Conservation (phyloP, 2,797 vertebrate species). For the Lacerta agilis region DNA sequence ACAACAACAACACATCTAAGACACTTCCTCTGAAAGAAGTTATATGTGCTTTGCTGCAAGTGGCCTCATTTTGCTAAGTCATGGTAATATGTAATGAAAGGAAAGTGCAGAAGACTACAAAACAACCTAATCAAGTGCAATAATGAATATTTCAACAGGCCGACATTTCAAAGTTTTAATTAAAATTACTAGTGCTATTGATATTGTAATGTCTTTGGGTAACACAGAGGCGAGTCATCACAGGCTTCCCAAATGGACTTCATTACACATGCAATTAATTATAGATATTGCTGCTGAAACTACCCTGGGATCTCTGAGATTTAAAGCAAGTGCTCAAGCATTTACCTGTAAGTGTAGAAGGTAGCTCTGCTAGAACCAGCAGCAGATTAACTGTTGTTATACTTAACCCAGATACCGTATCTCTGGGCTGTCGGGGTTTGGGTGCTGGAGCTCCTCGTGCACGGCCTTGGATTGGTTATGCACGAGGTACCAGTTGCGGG, state of each 20-base stretch:
- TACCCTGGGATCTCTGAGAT: slow-evolving; percentile 59
- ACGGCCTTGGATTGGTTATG: too few relatives aligned
- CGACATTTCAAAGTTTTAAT: slow-evolving; percentile 78
- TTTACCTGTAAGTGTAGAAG: slow-evolving; percentile 55
- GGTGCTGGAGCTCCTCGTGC: too few relatives aligned
- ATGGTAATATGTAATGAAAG: slow-evolving; percentile 71
- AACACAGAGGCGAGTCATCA: slow-evolving; percentile 75
- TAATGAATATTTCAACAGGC: slow-evolving; percentile 79
- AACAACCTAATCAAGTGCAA: slow-evolving; percentile 76
- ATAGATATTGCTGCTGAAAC: slow-evolving; percentile 66
- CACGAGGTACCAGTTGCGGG: too few relatives aligned
- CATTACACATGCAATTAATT: slow-evolving; percentile 78
- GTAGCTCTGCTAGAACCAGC: slow-evolving; percentile 34
- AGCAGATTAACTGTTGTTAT: slow-evolving; percentile 53
- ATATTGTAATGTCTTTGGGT: slow-evolving; percentile 76
- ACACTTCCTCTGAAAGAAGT: slow-evolving; percentile 29
- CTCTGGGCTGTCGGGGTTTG: too few relatives aligned
- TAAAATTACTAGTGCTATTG: slow-evolving; percentile 77
- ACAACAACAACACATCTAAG: slow-evolving; percentile 47
- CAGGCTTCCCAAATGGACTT: slow-evolving; percentile 70
- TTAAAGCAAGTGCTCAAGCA: slow-evolving; percentile 57
- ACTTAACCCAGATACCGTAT: slow-evolving; percentile 58
- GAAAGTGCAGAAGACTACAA: slow-evolving; percentile 70
- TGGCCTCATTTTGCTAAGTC: slow-evolving; percentile 63
- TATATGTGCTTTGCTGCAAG: slow-evolving; percentile 44